Conservation (phyloP, 2,888 invertebrate genomes). For the Ferrisia virgata region DNA sequence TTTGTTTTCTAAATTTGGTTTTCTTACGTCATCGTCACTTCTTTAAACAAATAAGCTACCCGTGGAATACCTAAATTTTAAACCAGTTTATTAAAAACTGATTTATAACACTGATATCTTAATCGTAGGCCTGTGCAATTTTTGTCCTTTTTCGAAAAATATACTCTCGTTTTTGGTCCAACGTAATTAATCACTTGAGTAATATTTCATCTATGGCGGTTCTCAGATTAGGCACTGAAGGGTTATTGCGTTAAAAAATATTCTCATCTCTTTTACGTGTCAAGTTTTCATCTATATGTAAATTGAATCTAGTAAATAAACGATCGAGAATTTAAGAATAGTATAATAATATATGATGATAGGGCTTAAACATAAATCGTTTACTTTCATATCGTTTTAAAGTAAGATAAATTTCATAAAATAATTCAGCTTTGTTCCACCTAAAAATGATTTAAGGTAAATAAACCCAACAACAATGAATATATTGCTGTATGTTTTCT, state of each 20-base stretch:
- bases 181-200: background rate
- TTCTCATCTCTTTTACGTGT: background rate
- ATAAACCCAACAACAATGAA: background rate
- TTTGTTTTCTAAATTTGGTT: too few relatives aligned
- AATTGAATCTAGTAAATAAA: background rate
- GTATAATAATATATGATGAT: background rate
- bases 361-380: background rate
- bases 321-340: background rate
- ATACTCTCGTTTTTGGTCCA: too few relatives aligned
- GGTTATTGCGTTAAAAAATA: background rate
- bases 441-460: background rate
- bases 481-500: background rate
- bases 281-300: background rate
- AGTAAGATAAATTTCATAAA: background rate
- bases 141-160: too few relatives aligned
- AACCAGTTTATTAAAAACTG: too few relatives aligned
- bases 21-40: too few relatives aligned
- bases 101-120: too few relatives aligned
- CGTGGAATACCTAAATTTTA: too few relatives aligned
- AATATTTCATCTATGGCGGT: background rate
- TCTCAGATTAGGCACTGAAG: too few relatives aligned
- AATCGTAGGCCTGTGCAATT: too few relatives aligned
- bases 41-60: too few relatives aligned
- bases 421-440: background rate
- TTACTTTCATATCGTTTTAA: background rate